Evolutionary conservation across 2,888 invertebrate species (phyloP).

Genomic region (Aspidiotus destructor): DNA sequence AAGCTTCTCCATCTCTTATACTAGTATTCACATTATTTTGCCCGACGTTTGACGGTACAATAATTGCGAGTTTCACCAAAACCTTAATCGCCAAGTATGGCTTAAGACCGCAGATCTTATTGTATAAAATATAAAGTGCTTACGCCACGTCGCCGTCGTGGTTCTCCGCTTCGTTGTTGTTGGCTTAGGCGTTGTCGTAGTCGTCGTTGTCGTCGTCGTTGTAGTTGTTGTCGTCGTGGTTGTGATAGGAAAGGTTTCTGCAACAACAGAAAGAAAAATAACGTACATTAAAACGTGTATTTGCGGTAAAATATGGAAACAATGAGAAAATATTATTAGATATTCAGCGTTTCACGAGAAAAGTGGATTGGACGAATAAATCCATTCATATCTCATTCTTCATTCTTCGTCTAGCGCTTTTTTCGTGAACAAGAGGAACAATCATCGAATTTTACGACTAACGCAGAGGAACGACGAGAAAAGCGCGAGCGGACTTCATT

Average conservation of each 20-base stretch:
- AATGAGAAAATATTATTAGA: neutral
- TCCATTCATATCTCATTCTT: too few relatives aligned
- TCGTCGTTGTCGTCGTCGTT: constrained; percentile 19
- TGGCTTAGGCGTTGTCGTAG: constrained; percentile 17
- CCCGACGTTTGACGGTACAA: too few relatives aligned
- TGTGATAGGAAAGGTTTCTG: constrained; percentile 18
- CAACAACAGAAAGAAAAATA: neutral
- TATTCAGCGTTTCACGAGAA: neutral
- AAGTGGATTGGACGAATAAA: too few relatives aligned
- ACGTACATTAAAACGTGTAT: neutral
- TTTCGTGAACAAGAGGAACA: neutral
- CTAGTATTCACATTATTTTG: too few relatives aligned
- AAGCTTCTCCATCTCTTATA: too few relatives aligned
- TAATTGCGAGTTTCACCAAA: too few relatives aligned
- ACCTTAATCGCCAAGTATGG: too few relatives aligned
- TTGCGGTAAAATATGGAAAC: neutral
- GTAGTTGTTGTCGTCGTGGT: constrained; percentile 20
- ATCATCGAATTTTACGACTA: neutral
- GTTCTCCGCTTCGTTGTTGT: constrained; percentile 14
- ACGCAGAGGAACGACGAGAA: neutral
- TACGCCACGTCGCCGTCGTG: neutral
- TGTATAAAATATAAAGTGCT: neutral
- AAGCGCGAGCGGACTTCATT: neutral
- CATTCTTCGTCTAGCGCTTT: too few relatives aligned
- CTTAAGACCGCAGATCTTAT: too few relatives aligned